Base-by-base conservation (phyloP, 2,888 invertebrate genomes). In the Uropetala carovei region DNA sequence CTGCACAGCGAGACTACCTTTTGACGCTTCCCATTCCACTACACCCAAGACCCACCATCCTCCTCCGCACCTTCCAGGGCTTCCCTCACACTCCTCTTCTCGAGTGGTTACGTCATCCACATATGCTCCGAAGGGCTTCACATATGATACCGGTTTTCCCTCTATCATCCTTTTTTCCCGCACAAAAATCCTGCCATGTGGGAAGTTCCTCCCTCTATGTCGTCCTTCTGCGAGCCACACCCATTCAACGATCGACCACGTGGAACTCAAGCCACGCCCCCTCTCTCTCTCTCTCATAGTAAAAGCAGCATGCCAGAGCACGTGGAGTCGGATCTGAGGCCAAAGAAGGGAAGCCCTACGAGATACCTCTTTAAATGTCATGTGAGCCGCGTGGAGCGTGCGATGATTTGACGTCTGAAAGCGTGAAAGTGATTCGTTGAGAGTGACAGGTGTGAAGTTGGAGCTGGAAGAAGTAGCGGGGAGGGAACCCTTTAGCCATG, bases 391-490 rank as follows among this genome's bases (percentile, higher is more conserved):
- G 91, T 93, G 11, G 22, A 57, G 92, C 92, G 93, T 93, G 93
- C 93, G 93, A 93, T 92, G 58, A n/a, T 58, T 91, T 93, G 93
- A 93, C 93, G 93, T 93, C 92, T 93, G 82, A 91, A 92, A 92
- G 93, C 93, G 93, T 92, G 93, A 93, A 93, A 93, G 93, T 93
- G 93, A 93, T 93, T 89, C 92, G 92, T 92, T 85, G 85, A 93
- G 93, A 93, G 92, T 93, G 93, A 93, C 93, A 92, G 92, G 92
- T 86, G 92, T 92, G 56, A 85, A 82, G 89, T 89, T 89, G 8
- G 89, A 89, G 30, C 30, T 64, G 64, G 89, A 30, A 60, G n/a
- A n/a, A n/a, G n/a, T n/a, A n/a, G 64, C 43, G 89, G 30, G 60
- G 59, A 5, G 83, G 43, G 16, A 82, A 43, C 43, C 43, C 43